Evolutionary conservation across 1,140 invertebrate genomes (phyloP).

Genomic region (Limonius californicus): DNA sequence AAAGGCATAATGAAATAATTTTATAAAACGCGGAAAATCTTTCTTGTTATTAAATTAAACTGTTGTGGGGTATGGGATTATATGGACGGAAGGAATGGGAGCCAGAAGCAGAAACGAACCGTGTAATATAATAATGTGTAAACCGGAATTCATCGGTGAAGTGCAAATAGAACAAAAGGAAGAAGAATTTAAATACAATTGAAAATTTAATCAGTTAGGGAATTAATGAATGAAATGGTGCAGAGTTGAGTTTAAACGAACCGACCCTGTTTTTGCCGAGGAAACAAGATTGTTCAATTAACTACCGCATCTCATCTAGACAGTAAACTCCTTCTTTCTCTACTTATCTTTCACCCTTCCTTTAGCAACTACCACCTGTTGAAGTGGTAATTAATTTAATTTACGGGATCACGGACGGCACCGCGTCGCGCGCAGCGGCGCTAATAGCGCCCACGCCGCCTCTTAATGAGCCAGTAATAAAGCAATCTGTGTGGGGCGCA

Average conservation of each 20-base stretch:
- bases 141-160: constrained; percentile 7
- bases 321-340: constrained; percentile 33
- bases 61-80: too few species aligned
- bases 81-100: too few species aligned
- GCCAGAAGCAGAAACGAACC: neutral
- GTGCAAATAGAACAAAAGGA: constrained; percentile 12
- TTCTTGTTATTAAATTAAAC: too few species aligned
- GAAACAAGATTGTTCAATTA: constrained; percentile 40
- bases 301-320: constrained; percentile 26
- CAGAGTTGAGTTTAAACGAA: constrained; percentile 21
- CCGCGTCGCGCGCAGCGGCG: constrained; percentile 4
- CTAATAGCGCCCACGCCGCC: constrained; percentile 16
- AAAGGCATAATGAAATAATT: too few species aligned
- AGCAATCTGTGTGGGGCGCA: constrained; percentile 18
- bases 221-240: constrained; percentile 32
- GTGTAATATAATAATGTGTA: constrained; percentile 14
- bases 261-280: constrained; percentile 21
- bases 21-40: too few species aligned
- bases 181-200: constrained; percentile 16
- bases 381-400: constrained; percentile 41
- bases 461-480: constrained; percentile 23
- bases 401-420: constrained; percentile 33
- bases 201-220: constrained; percentile 33
- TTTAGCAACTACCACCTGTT: constrained; percentile 35
- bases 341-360: constrained; percentile 25